phyloP scores from a whole-genome alignment of 2,797 vertebrate species.

The Chloroceryle inda region DNA sequence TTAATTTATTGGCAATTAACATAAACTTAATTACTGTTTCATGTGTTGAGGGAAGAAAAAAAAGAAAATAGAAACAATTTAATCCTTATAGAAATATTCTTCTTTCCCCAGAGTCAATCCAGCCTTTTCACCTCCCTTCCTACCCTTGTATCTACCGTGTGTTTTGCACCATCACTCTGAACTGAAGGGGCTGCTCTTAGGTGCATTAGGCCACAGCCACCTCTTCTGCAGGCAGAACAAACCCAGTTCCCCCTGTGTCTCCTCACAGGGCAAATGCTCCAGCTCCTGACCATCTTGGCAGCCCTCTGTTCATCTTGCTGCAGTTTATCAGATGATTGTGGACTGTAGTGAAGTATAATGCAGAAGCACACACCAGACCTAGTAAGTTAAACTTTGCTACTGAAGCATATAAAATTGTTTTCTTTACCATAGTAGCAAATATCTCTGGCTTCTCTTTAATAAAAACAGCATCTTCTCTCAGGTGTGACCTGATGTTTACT shows the following conservation, averaged over 20 bases:
- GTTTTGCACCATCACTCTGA: rapidly evolving
- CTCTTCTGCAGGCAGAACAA: background rate
- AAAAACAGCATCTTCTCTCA: background rate
- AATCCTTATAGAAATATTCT: background rate
- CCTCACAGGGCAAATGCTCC: background rate
- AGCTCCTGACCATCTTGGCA: background rate
- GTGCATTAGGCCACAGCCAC: background rate
- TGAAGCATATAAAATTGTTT: background rate
- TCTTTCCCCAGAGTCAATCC: background rate
- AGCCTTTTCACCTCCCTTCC: background rate
- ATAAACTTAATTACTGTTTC: background rate
- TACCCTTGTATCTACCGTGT: background rate
- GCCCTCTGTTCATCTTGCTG: background rate
- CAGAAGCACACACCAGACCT: background rate
- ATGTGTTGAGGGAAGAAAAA: background rate
- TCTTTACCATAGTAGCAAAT: background rate
- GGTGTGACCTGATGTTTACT: background rate
- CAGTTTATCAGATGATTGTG: background rate
- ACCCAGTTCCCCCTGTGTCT: background rate
- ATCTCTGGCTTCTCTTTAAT: background rate
- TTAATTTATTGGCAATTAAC: background rate
- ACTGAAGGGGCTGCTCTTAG: background rate
- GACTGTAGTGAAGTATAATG: background rate
- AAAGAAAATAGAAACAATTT: background rate
- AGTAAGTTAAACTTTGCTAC: background rate